phyloP scores from a whole-genome alignment of 2,888 invertebrate species.

The Harpalus rubripes region DNA sequence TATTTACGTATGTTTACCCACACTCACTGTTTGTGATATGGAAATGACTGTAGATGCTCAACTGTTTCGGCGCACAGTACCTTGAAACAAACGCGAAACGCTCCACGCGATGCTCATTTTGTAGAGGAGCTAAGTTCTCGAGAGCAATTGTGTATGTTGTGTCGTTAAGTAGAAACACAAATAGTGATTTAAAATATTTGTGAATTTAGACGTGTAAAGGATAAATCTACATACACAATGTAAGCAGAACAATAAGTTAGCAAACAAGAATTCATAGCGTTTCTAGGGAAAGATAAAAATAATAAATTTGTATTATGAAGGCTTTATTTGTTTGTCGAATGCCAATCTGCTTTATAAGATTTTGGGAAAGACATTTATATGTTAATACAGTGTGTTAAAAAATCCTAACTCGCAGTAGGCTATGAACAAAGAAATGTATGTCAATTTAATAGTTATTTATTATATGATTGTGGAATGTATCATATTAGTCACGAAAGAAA shows the following conservation, averaged over 20 bases:
- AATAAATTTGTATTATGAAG: too few species aligned
- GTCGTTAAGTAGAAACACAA: background rate
- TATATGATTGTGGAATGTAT: too few species aligned
- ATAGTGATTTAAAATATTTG: conserved; percentile 1
- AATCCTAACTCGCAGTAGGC: too few species aligned
- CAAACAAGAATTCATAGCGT: background rate
- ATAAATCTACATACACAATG: background rate
- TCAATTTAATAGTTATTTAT: too few species aligned
- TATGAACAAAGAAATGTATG: too few species aligned
- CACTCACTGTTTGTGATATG: background rate
- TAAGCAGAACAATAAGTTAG: background rate
- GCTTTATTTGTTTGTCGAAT: too few species aligned
- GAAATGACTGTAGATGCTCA: conserved; percentile 2
- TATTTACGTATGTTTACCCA: conserved; percentile 1
- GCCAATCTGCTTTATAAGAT: too few species aligned
- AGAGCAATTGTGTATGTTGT: background rate
- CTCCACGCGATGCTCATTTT: background rate
- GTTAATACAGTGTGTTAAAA: too few species aligned
- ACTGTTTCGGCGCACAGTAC: background rate
- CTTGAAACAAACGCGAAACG: background rate
- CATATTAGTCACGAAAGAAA: too few species aligned
- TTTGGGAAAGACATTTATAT: too few species aligned
- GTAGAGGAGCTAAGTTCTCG: background rate
- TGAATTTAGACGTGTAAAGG: background rate
- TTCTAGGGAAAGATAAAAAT: too few species aligned